Percentiles rank a stretch among this genome's conserved stretches.
Conservation (phyloP, 2,113 vertebrate species). For the Brachionichthys hirsutus region DNA sequence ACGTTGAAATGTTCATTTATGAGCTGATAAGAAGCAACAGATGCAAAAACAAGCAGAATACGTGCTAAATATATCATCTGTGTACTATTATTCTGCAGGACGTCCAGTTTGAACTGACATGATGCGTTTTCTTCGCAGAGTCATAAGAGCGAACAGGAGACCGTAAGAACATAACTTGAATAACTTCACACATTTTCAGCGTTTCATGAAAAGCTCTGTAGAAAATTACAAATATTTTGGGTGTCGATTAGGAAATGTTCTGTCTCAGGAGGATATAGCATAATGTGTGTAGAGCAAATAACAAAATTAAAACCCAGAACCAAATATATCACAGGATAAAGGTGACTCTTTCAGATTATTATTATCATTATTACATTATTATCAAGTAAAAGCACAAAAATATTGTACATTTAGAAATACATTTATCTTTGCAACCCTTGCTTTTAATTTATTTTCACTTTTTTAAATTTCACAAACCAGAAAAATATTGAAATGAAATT, state of each 20-base stretch:
- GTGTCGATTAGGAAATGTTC: background rate
- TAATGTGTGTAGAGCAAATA: background rate
- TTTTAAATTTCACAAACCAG: background rate
- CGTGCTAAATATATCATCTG: background rate
- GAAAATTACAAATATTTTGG: background rate
- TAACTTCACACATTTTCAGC: background rate
- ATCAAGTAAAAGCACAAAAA: conserved; percentile 1
- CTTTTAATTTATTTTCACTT: too few species aligned
- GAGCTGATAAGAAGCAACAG: background rate
- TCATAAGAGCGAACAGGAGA: conserved; percentile 47
- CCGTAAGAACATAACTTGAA: background rate
- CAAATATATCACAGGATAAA: background rate
- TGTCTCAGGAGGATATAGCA: background rate
- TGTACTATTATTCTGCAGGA: too few species aligned
- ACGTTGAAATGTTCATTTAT: background rate
- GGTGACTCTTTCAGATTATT: background rate
- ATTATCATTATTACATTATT: too few species aligned
- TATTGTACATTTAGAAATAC: conserved; percentile 12
- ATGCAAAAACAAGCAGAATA: background rate
- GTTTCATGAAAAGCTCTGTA: background rate
- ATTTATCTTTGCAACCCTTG: background rate
- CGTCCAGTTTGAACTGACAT: background rate
- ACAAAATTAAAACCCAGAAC: background rate
- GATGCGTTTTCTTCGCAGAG: background rate
- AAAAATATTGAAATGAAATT: background rate